phyloP scores from a whole-genome alignment of 1,140 invertebrate species.

The Venustaconcha ellipsiformis region DNA sequence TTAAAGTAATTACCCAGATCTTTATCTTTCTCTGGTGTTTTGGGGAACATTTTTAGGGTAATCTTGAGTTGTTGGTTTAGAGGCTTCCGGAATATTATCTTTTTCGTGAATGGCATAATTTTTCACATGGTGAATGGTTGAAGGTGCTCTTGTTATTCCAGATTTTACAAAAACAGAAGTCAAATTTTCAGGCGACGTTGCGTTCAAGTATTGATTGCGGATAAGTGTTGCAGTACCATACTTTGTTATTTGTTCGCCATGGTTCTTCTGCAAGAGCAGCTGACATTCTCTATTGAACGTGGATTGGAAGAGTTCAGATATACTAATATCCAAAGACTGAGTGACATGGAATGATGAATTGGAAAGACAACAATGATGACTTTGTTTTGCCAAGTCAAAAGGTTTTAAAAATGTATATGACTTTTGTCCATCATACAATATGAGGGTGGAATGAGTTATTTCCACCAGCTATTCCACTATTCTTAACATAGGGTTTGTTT shows the following conservation, averaged over 20 bases:
- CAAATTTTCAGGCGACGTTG: constrained; percentile 10
- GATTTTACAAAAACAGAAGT: constrained; percentile 6
- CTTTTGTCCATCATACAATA: constrained; percentile 22
- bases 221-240: constrained; percentile 2
- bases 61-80: too few species aligned
- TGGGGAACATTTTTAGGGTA: too few species aligned
- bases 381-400: constrained; percentile 5
- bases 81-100: background rate
- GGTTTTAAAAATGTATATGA: constrained; percentile 15
- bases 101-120: background rate
- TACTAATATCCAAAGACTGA: constrained; percentile 3
- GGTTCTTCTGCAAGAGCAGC: constrained; percentile 8
- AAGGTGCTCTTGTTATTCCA: constrained; percentile 4
- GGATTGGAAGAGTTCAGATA: constrained; percentile 14
- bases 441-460: background rate
- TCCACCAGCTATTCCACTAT: too few species aligned
- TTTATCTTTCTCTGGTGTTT: too few species aligned
- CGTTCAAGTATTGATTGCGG: constrained; percentile 12
- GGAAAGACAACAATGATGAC: constrained; percentile 14
- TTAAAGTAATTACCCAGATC: too few species aligned
- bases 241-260: background rate
- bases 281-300: constrained; percentile 16
- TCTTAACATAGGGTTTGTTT: too few species aligned
- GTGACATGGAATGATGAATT: constrained; percentile 11
- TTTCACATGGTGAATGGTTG: background rate